Conservation (phyloP, 1,140 invertebrate species). For the Aphidius ervi region DNA sequence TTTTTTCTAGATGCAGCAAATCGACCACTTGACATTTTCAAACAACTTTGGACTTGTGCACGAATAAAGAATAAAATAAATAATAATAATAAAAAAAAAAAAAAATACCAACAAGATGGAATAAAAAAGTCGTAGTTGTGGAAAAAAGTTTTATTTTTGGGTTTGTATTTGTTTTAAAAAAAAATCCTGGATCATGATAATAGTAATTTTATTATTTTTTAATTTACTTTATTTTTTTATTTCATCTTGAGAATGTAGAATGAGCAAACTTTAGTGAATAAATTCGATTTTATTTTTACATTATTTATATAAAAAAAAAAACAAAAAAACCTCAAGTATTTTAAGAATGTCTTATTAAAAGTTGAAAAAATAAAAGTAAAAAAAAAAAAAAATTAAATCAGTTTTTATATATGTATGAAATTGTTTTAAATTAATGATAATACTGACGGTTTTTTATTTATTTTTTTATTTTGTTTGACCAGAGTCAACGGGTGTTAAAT, state of each 20-base stretch:
- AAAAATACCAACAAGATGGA: no score
- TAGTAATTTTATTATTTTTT: no score
- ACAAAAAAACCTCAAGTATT: background rate
- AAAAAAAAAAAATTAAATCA: no score
- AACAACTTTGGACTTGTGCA: background rate
- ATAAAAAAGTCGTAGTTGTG: background rate
- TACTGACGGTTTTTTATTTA: no score
- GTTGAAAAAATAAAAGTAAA: background rate
- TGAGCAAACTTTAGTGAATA: background rate
- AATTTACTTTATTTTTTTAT: no score
- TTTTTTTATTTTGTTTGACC: no score
- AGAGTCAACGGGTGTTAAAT: no score
- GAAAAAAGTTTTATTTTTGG: background rate
- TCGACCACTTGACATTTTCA: slow-evolving; percentile 13
- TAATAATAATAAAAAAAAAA: background rate
- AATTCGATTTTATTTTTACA: background rate
- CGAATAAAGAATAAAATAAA: background rate
- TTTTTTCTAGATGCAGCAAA: background rate
- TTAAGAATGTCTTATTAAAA: background rate
- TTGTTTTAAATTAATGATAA: no score
- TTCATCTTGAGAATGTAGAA: no score
- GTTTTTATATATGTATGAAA: no score
- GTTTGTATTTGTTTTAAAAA: background rate
- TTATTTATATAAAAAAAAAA: background rate
- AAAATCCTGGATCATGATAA: no score